Evolutionary conservation across 2,797 vertebrate species (phyloP).

Genomic region (Ceryle rudis): DNA sequence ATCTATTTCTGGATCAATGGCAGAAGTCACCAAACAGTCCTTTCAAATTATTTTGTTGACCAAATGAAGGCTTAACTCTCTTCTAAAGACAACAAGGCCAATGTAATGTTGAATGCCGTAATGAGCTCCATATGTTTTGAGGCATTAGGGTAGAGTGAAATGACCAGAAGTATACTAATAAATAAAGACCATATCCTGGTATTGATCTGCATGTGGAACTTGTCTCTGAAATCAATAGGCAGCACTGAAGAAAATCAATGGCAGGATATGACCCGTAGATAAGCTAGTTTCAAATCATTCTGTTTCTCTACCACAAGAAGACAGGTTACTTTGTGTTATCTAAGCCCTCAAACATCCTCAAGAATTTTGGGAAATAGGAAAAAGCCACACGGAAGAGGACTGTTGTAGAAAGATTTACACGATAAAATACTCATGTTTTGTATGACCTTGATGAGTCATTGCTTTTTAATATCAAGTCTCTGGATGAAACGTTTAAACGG

Average conservation of each 20-base stretch:
- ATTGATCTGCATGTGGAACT: conserved; percentile 62
- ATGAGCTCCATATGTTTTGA: conserved; percentile 11
- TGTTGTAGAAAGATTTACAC: background rate
- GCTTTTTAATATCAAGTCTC: background rate
- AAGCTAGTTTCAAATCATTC: conserved; percentile 22
- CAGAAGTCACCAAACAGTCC: background rate
- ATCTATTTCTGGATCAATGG: background rate
- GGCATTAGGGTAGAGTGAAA: conserved; percentile 4
- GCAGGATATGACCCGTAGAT: conserved; percentile 61
- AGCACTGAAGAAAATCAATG: conserved; percentile 53
- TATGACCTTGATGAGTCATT: background rate
- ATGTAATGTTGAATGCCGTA: background rate
- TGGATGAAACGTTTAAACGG: background rate
- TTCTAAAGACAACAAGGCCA: background rate
- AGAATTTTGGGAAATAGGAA: background rate
- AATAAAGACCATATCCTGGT: conserved; percentile 58
- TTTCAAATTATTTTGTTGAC: background rate
- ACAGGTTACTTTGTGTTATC: conserved; percentile 6
- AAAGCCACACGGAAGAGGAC: background rate
- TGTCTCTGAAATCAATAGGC: conserved; percentile 43
- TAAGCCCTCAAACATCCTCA: conserved; percentile 24
- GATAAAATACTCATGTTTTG: background rate
- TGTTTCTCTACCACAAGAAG: background rate
- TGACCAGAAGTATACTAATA: conserved; percentile 32
- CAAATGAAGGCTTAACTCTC: background rate